Evolutionary conservation across 2,888 invertebrate species (phyloP), one percentile per base, ranked within the genome.

Genomic region (Cepaea hortensis): DNA sequence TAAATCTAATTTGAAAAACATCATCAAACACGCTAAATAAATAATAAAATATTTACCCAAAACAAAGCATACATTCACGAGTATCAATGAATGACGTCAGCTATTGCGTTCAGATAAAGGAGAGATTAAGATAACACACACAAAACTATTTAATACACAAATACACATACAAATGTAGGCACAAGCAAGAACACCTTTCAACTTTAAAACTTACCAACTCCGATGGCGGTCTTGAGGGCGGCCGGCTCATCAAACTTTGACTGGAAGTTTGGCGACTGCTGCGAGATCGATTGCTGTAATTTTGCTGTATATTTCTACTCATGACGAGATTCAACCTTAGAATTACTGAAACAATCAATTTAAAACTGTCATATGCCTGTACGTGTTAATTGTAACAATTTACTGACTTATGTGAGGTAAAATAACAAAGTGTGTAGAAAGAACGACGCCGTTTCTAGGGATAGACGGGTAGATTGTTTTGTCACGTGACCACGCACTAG

Each of bases 151-250:
- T 9, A 55, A 55, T 55, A 11, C 55, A 55, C 55, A 55, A 68
- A 20, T 18, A 18, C 18, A 68, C 6, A 15, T 11, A 68, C 68
- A 68, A 68, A 18, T 68, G 68, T 9, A 68, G 68, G 55, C 11
- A 55, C 55, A 18, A 11, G 68, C 5, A 68, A 15, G 55, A 9
- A 55, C 55, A 55, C 13, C 18, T 15, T 7, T 35, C 15, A 23
- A 75, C n/a, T n/a, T n/a, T n/a, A n/a, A n/a, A n/a, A n/a, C 85
- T 87, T 77, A 87, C 88, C 86, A 82, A 77, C n/a, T 88, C 88
- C 48, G 88, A 88, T 4, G 86, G 82, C 3, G 88, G 88, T 50
- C 87, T 82, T 9, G 87, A 85, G 20, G 85, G 65, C 46, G 62
- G 87, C 3, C 85, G 72, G 11, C 76, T 86, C 11, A 50, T 65